Evolutionary conservation across 1,140 invertebrate genomes (phyloP).

Genomic region (Drosophila carrolli): DNA sequence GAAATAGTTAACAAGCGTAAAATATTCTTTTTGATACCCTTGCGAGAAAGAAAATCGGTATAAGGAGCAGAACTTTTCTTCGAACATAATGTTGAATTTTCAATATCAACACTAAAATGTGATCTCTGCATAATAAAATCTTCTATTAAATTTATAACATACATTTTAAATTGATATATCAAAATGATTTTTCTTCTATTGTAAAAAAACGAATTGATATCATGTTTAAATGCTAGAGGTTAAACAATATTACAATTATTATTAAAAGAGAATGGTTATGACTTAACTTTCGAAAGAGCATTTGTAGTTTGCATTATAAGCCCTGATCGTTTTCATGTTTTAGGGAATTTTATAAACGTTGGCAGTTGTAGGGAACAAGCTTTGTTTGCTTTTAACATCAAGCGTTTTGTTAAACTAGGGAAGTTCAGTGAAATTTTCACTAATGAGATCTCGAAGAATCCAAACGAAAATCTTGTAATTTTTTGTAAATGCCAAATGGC

Average conservation of each 20-base stretch:
- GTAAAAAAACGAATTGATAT: too few species aligned
- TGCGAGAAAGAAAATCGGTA: neutral
- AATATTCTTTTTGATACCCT: constrained; percentile 32
- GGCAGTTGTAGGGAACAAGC: neutral
- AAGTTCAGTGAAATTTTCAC: constrained; percentile 8
- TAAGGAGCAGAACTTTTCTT: neutral
- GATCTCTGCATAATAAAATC: too few species aligned
- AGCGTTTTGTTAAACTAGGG: constrained; percentile 10
- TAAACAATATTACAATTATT: too few species aligned
- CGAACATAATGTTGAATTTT: too few species aligned
- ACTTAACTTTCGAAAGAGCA: constrained; percentile 5
- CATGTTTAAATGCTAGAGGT: too few species aligned
- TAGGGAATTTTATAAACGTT: neutral
- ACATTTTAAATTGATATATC: too few species aligned
- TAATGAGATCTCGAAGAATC: constrained; percentile 25
- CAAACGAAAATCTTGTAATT: neutral
- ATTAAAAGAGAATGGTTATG: too few species aligned
- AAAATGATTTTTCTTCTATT: too few species aligned
- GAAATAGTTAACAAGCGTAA: constrained; percentile 76
- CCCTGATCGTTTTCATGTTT: neutral
- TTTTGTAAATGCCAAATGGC: neutral
- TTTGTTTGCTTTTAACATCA: constrained; percentile 15
- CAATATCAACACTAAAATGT: too few species aligned
- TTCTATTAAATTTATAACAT: too few species aligned
- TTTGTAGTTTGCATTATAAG: neutral